Evolutionary conservation across 2,797 vertebrate species (phyloP), one percentile per base, ranked within the genome.

Genomic region (Masticophis lateralis): DNA sequence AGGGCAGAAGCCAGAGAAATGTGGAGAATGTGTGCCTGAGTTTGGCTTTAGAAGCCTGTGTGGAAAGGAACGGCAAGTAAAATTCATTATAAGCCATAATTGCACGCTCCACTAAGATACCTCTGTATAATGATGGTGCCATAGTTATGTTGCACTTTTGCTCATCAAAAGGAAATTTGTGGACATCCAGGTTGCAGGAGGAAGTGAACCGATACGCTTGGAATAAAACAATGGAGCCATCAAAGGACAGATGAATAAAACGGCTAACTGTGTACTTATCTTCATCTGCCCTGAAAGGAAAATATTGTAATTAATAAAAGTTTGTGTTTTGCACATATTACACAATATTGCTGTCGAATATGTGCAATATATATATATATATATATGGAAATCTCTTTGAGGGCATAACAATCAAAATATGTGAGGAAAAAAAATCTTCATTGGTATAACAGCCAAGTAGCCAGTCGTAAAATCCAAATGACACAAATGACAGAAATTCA

Each of bases 281-380:
- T 32, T 93, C 92, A 60, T 93, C 89, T 32, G 90, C 92, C 86
- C 92, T 93, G 63, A 87, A 93, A 57, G 60, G 13, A 93, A 37
- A 37, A 25, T 32, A 56, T 27, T 63, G 16, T 92, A 69, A 25
- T 89, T 61, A 86, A 32, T 51, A 63, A 90, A 86, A 4, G 18
- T 12, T 51, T 59, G 18, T 37, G 66, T 59, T 91, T 74, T 91
- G 37, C 18, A 88, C 27, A 60, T 74, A 59, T 87, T n/a, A 83
- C 14, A 56, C 16, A 79, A 60, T 9, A 47, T 47, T 83, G 37
- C 74, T 79, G 3, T 79, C 18, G 0, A 79, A 79, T 79, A 79
- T 25, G 18, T 79, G 74, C 69, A 79, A 51, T 7, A 79, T 1
- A 79, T 10, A 79, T 11, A 51, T 7, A 79, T 1, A 79, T 10